Percentiles rank a stretch among this genome's conserved stretches.
Conservation (phyloP, 2,888 invertebrate genomes). For the Cabera pusaria region DNA sequence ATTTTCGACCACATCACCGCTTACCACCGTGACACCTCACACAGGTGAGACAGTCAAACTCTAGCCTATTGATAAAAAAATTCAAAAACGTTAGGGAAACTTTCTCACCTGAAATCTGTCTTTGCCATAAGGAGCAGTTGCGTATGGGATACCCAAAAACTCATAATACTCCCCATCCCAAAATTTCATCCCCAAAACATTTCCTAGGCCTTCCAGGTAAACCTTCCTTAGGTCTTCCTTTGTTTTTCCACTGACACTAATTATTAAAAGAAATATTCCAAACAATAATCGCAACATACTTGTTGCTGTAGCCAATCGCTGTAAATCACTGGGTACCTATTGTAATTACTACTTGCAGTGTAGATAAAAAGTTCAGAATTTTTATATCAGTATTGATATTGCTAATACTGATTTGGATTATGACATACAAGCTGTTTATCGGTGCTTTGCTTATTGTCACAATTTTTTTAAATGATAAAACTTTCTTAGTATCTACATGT, state of each 20-base stretch:
- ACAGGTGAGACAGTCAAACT: too few species aligned
- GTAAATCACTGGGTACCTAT: conserved; percentile 17
- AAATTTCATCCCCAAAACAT: conserved; percentile 58
- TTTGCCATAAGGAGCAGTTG: conserved; percentile 57
- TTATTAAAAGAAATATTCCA: conserved; percentile 36
- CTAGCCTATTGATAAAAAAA: too few species aligned
- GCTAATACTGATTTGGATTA: too few species aligned
- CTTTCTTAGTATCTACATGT: too few species aligned
- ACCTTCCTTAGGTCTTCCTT: conserved; percentile 44
- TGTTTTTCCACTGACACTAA: conserved; percentile 32
- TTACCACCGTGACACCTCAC: too few species aligned
- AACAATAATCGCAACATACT: conserved; percentile 47
- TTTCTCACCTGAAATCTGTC: conserved; percentile 62
- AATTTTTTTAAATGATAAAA: too few species aligned
- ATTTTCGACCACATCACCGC: too few species aligned
- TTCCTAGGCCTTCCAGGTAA: conserved; percentile 52
- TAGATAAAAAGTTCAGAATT: too few species aligned
- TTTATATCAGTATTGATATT: too few species aligned
- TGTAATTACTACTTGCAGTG: conserved; percentile 10
- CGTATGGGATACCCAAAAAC: conserved; percentile 69
- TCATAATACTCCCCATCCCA: conserved; percentile 73
- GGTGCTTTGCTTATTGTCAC: too few species aligned
- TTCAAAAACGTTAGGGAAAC: not conserved
- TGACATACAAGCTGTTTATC: too few species aligned
- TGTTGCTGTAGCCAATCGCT: conserved; percentile 18